These are phyloP conservation scores for cattle (Bos taurus) DNA, from an alignment of 2,113 vertebrate genomes.

Conservation along the genomic window DNA sequence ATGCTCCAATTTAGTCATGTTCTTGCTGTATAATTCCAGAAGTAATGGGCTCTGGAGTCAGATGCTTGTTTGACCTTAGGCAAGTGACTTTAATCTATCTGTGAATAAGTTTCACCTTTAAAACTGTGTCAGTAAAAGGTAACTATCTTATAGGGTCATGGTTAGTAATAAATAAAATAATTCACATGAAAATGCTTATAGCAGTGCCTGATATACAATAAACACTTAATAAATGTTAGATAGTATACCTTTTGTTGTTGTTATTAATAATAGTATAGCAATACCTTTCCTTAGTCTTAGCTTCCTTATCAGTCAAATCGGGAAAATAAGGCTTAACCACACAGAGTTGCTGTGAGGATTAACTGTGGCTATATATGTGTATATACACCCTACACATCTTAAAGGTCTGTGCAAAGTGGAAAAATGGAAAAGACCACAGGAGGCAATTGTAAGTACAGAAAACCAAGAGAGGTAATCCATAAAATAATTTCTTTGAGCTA, in stretches of 20 bases:
- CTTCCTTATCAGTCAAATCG: background rate
- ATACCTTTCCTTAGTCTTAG: background rate
- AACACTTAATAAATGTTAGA: background rate
- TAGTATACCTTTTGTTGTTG: background rate
- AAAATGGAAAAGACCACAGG: conserved; percentile 12
- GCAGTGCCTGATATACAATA: background rate
- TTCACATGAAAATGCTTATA: conserved; percentile 14
- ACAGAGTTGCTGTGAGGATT: background rate
- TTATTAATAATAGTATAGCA: conserved; percentile 6
- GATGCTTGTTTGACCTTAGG: background rate
- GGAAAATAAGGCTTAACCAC: conserved; percentile 18
- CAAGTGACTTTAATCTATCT: background rate
- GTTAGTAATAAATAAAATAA: conserved; percentile 26
- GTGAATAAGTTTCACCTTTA: background rate
- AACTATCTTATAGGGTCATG: background rate
- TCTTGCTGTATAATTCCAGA: background rate
- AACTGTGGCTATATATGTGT: background rate
- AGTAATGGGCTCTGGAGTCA: conserved; percentile 13
- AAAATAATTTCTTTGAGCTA: conserved; percentile 28
- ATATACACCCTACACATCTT: background rate
- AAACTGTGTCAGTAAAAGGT: background rate
- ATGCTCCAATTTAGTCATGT: background rate
- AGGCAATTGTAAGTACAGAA: conserved; percentile 23
- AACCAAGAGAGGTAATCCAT: conserved; percentile 24
- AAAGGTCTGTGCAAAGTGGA: conserved; percentile 5